Evolutionary conservation across 2,113 vertebrate genomes (phyloP).

Genomic region (Alexandromys fortis): DNA sequence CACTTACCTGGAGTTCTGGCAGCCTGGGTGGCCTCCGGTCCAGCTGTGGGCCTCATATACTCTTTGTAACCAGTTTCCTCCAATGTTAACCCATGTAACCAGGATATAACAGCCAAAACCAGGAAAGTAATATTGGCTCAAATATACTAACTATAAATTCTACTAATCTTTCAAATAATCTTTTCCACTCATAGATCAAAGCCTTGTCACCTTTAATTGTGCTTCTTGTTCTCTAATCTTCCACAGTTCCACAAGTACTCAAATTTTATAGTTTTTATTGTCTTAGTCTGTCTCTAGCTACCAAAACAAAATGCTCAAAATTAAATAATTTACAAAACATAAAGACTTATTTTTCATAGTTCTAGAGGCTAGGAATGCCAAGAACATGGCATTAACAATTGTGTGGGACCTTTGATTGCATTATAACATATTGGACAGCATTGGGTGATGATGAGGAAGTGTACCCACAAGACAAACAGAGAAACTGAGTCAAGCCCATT

Average conservation of each 20-base stretch:
- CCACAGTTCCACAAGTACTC: neutral
- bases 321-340: neutral
- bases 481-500: neutral
- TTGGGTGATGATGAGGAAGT: no score
- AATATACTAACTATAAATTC: neutral
- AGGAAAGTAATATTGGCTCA: neutral
- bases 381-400: no score
- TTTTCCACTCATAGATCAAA: neutral
- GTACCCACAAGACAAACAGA: neutral
- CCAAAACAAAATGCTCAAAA: neutral
- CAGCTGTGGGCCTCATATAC: no score
- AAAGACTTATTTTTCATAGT: neutral
- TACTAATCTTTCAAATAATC: neutral
- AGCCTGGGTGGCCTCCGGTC: no score
- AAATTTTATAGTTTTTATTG: neutral
- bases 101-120: neutral
- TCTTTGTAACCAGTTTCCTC: neutral
- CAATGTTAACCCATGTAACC: neutral
- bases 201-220: neutral
- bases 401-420: neutral
- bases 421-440: neutral
- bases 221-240: neutral
- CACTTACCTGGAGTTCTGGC: no score
- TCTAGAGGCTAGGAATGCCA: neutral
- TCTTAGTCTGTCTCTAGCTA: neutral